Evolutionary conservation across 1,140 invertebrate species (phyloP).

Genomic region (Drosophila carrolli): DNA sequence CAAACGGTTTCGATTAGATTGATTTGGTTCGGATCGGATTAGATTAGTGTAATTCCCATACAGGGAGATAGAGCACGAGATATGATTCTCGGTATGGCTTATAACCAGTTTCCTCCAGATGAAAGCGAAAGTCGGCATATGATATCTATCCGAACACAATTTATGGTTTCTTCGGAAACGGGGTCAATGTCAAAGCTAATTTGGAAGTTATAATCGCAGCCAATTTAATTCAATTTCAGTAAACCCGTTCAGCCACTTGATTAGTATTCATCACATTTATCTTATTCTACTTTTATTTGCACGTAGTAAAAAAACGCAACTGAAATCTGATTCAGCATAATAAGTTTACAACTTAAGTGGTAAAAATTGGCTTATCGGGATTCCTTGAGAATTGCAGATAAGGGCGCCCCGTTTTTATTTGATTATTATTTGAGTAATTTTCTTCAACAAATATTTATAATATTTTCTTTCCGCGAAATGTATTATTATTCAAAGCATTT

Average conservation of each 20-base stretch:
- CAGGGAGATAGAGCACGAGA: conserved; percentile 9
- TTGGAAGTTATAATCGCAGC: neutral
- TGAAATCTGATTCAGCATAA: neutral
- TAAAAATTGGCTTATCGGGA: neutral
- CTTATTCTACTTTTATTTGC: neutral
- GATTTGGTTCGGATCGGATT: conserved; percentile 54
- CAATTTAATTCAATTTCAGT: conserved; percentile 7
- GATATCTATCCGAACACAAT: neutral
- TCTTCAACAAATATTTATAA: too few species aligned
- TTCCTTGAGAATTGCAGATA: neutral
- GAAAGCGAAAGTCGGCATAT: conserved; percentile 25
- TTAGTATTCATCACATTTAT: conserved; percentile 6
- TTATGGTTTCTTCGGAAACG: conserved; percentile 5
- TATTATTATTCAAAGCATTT: neutral
- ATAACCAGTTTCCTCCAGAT: conserved; percentile 16
- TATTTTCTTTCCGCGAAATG: neutral
- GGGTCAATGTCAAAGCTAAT: conserved; percentile 34
- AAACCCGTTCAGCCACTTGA: conserved; percentile 15
- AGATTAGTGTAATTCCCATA: conserved; percentile 45
- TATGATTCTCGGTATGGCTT: conserved; percentile 1
- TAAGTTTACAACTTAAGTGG: neutral
- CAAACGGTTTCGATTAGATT: conserved; percentile 54
- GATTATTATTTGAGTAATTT: neutral
- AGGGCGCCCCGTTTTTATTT: neutral
- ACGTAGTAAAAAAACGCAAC: neutral